Evolutionary conservation across 2,113 vertebrate species (phyloP).

Genomic region (Sturnira hondurensis): DNA sequence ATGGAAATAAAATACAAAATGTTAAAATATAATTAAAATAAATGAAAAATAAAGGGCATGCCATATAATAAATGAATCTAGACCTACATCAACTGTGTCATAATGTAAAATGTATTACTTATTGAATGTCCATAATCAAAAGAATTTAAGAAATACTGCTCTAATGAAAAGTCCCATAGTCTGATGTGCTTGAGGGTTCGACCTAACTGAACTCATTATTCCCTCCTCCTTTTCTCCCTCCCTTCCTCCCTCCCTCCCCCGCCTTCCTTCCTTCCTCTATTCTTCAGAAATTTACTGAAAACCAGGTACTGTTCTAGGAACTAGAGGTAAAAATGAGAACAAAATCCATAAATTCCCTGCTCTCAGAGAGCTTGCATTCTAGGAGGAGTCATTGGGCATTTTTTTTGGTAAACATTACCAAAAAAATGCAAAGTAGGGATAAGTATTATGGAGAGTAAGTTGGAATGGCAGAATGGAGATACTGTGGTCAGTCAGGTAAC

Average conservation of each 20-base stretch:
- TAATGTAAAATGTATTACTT: neutral
- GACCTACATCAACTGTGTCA: neutral
- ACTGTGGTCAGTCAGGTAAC: neutral
- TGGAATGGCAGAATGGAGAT: neutral
- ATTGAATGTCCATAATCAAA: neutral
- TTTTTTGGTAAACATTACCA: neutral
- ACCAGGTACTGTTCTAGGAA: neutral
- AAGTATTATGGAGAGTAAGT: neutral
- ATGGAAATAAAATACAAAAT: slow-evolving; percentile 3
- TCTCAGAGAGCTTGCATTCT: neutral
- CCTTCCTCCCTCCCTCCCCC: fast-evolving
- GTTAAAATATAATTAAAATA: neutral
- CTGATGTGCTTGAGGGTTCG: neutral
- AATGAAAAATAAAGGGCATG: neutral
- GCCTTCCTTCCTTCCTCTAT: neutral
- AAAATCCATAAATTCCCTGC: neutral
- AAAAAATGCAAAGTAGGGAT: neutral
- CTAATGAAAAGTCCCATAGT: neutral
- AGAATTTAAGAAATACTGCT: neutral
- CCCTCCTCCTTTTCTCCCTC: neutral
- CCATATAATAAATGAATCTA: neutral
- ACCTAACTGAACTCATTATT: neutral
- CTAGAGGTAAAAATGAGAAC: neutral
- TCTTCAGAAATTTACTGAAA: neutral
- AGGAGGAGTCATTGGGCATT: neutral